Evolutionary conservation across 1,140 invertebrate species (phyloP).

Genomic region (Drosophila oshimai): DNA sequence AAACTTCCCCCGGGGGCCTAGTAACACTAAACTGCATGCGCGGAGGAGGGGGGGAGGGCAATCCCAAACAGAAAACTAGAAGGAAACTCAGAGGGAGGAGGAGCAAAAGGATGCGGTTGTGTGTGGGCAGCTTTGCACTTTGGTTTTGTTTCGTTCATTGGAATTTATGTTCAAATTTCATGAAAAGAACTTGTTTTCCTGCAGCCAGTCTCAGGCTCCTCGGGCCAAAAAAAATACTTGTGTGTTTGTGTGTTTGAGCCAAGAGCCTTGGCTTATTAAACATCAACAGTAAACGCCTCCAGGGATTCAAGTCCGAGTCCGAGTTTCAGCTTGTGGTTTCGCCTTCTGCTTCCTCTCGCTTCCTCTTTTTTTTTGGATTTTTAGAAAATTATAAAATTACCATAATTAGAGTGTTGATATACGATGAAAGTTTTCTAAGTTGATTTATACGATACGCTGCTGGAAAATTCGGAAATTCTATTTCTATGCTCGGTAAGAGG

Average conservation of each 20-base stretch:
- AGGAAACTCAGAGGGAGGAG: not conserved
- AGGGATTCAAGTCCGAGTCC: conserved; percentile 18
- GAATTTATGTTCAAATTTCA: conserved; percentile 76
- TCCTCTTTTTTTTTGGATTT: conserved; percentile 28
- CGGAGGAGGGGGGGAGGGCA: no score
- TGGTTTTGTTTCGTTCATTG: conserved; percentile 73
- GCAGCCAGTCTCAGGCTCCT: conserved; percentile 32
- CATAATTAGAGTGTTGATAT: conserved; percentile 74
- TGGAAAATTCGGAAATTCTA: conserved; percentile 19
- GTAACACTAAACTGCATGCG: conserved; percentile 69
- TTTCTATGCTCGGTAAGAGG: conserved; percentile 26
- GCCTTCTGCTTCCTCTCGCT: conserved; percentile 25
- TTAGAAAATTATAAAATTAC: conserved; percentile 74
- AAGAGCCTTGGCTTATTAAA: conserved; percentile 61
- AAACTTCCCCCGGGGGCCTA: conserved; percentile 27
- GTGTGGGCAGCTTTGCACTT: conserved; percentile 57
- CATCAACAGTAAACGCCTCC: conserved; percentile 66
- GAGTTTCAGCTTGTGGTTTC: conserved; percentile 30
- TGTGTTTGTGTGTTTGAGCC: conserved; percentile 11
- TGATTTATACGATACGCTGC: conserved; percentile 65
- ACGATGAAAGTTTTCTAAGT: conserved; percentile 72
- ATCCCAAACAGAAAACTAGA: conserved; percentile 40
- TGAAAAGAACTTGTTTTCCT: conserved; percentile 73
- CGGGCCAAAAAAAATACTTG: conserved; percentile 16
- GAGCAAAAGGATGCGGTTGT: not conserved